These are phyloP conservation scores for Drosophila varians DNA, from an alignment of 1,140 invertebrate species.

Conservation along the genomic window DNA sequence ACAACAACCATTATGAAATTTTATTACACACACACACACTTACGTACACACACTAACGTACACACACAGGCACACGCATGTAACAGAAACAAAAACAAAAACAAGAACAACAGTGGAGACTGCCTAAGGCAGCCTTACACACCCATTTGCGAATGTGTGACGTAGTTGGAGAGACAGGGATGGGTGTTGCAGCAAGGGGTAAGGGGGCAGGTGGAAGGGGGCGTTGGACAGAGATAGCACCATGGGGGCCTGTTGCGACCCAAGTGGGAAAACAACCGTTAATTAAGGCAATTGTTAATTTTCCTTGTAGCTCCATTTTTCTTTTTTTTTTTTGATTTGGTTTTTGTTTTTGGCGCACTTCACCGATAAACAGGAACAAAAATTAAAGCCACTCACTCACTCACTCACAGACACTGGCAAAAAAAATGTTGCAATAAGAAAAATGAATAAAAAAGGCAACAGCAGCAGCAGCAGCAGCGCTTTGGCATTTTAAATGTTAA, in stretches of 20 bases:
- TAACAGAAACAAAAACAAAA: constrained; percentile 18
- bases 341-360: constrained; percentile 19
- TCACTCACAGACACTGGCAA: constrained; percentile 20
- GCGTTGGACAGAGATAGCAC: not conserved
- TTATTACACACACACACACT: constrained; percentile 34
- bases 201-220: not conserved
- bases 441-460: not conserved
- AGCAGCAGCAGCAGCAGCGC: constrained; percentile 19
- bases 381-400: not conserved
- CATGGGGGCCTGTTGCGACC: constrained; percentile 33
- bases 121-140: constrained; percentile 28
- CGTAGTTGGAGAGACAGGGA: constrained; percentile 10
- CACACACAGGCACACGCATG: not conserved
- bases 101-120: constrained; percentile 14
- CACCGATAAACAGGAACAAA: constrained; percentile 9
- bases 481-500: constrained; percentile 15
- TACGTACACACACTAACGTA: constrained; percentile 16
- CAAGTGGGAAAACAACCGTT: constrained; percentile 32
- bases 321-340: not conserved
- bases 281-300: constrained; percentile 37
- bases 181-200: not conserved
- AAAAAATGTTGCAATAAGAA: constrained; percentile 9
- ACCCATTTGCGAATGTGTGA: constrained; percentile 33
- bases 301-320: not conserved
- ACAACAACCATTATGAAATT: constrained; percentile 48